Conservation (phyloP, 2,888 invertebrate species). For the Glyphotaelius pellucidus region DNA sequence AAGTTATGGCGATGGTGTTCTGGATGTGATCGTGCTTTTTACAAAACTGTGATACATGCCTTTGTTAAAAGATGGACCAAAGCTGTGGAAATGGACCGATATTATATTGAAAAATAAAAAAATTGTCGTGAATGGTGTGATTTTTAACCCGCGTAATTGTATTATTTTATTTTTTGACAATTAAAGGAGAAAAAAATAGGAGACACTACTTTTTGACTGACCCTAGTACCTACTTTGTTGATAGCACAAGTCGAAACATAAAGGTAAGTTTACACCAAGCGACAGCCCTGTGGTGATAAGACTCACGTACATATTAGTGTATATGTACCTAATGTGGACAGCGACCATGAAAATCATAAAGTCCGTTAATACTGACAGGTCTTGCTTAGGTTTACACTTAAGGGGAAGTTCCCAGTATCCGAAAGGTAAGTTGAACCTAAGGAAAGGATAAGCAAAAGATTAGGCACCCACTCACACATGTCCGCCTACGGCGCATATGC, state of each 20-base stretch:
- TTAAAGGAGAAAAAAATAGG: too few relatives aligned
- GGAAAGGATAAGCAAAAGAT: constrained; percentile 18
- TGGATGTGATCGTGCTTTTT: too few relatives aligned
- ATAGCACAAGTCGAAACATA: background rate
- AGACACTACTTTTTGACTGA: too few relatives aligned
- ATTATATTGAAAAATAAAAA: too few relatives aligned
- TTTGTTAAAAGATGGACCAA: too few relatives aligned
- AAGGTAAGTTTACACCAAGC: background rate
- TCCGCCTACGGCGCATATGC: constrained; percentile 25
- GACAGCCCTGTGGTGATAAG: background rate
- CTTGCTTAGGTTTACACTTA: constrained; percentile 6
- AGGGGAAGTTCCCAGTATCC: background rate
- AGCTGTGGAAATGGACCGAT: too few relatives aligned
- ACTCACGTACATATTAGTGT: background rate
- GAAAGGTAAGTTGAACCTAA: background rate
- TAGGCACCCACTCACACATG: constrained; percentile 32
- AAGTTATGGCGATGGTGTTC: too few relatives aligned
- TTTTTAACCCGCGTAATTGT: too few relatives aligned
- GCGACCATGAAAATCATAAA: background rate
- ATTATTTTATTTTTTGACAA: too few relatives aligned
- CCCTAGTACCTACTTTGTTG: background rate
- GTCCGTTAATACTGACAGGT: constrained; percentile 22
- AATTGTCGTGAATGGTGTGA: too few relatives aligned
- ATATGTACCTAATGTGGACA: background rate
- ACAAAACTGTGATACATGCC: too few relatives aligned